Evolutionary conservation across 2,888 invertebrate species (phyloP), one percentile per base, ranked within the genome.

Genomic region (Eupelmus urozonus): DNA sequence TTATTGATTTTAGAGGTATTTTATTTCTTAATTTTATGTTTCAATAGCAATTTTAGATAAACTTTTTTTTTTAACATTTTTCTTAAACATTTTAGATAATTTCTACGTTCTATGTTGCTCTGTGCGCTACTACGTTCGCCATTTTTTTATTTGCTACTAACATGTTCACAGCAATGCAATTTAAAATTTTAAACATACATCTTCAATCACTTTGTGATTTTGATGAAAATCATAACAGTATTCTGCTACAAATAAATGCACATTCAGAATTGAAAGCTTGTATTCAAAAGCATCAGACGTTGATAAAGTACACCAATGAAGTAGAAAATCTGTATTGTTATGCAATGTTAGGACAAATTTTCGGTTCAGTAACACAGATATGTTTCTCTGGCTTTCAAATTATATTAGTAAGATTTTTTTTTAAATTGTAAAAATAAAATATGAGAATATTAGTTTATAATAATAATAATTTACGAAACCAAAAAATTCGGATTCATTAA

Each of bases 361-460:
- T 83, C 23, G 66, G 77, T 16, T 81, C 82, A 1, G 69, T 81
- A 11, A 63, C 70, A 53, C 82, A 83, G 75, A 81, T 82, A n/a
- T 82, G 83, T 51, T 78, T 80, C 29, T 73, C 80, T 0, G 79
- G 81, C 53, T 74, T 81, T 71, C 82, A 81, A 57, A 55, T 83
- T 57, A 16, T 83, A 71, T 49, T 80, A 63, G 82, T 82, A 71
- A 76, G 80, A 51, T 13, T 55, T 4, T 16, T 49, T 49, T n/a
- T 49, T 16, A n/a, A 49, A 49, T 34, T 34, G 3, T 34, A 34
- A 34, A 34, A 34, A 34, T 34, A 5, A 34, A 34, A 34, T 5
- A 5, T 34, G 34, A 34, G 1, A 59, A 27, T 34, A 34, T 29
- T 59, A 2, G 29, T 9, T 34, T 5, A 34, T 34, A 57, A 25